These are phyloP conservation scores for Hydrolagus affinis DNA, from an alignment of 2,113 vertebrate genomes.

Conservation along the genomic window DNA sequence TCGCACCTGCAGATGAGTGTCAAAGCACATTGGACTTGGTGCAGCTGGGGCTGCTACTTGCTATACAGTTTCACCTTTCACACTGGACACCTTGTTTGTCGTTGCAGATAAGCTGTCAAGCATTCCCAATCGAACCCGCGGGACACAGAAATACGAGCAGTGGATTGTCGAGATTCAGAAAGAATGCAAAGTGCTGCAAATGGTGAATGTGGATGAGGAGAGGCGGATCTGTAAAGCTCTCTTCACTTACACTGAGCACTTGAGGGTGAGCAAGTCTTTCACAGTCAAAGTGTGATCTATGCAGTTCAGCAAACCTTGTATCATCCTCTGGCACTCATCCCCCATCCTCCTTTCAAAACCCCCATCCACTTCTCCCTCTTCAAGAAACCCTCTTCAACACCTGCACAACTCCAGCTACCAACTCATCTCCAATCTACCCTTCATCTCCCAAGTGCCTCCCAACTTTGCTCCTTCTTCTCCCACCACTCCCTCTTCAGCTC, in stretches of 20 bases:
- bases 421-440: no score
- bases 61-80: neutral
- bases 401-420: no score
- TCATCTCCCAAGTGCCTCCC: no score
- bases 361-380: no score
- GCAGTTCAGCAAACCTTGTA: neutral
- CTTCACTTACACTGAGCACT: constrained; percentile 61
- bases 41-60: neutral
- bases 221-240: constrained; percentile 55
- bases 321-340: neutral
- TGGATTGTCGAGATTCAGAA: constrained; percentile 61
- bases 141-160: constrained; percentile 64
- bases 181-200: constrained; percentile 48
- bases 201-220: constrained; percentile 53
- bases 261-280: constrained; percentile 47
- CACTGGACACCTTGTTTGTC: constrained; percentile 12
- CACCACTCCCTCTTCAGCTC: no score
- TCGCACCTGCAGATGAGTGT: no score
- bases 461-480: no score
- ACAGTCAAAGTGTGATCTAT: neutral
- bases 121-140: constrained; percentile 46
- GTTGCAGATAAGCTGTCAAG: constrained; percentile 46
- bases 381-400: no score
- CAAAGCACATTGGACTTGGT: no score
- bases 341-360: neutral